These are phyloP conservation scores for Sebastes wilsoni DNA, from an alignment of 2,797 vertebrate species.

Conservation along the genomic window DNA sequence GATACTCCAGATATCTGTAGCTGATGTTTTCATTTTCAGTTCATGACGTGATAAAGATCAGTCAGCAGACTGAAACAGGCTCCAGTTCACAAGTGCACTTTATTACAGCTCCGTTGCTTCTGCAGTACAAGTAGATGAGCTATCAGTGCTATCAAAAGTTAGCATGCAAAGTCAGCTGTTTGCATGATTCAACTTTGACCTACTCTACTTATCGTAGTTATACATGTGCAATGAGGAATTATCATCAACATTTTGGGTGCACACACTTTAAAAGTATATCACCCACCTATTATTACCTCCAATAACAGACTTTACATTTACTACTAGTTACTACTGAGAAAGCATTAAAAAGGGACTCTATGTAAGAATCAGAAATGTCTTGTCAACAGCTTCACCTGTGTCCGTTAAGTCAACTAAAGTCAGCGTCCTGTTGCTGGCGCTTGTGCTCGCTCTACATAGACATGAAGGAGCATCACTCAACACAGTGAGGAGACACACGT, in stretches of 20 bases:
- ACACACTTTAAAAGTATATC: neutral
- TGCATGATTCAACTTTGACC: neutral
- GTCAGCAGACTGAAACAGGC: neutral
- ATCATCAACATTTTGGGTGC: neutral
- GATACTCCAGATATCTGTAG: neutral
- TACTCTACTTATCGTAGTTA: neutral
- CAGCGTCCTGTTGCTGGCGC: no score
- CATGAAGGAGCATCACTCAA: no score
- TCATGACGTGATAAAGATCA: neutral
- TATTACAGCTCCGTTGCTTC: neutral
- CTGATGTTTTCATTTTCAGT: slow-evolving; percentile 1
- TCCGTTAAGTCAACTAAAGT: no score
- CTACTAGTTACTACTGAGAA: neutral
- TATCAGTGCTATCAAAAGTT: neutral
- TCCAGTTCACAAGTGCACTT: neutral
- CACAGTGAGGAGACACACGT: no score
- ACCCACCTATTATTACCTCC: neutral
- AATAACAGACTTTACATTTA: neutral
- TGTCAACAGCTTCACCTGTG: no score
- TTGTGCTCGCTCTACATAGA: no score
- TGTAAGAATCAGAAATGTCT: accelerated
- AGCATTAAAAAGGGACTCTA: no score
- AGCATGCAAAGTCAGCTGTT: no score
- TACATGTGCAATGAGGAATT: neutral
- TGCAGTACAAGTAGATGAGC: no score